These are phyloP conservation scores for Drosophila greeni DNA, from an alignment of 2,888 invertebrate genomes.

Conservation along the genomic window DNA sequence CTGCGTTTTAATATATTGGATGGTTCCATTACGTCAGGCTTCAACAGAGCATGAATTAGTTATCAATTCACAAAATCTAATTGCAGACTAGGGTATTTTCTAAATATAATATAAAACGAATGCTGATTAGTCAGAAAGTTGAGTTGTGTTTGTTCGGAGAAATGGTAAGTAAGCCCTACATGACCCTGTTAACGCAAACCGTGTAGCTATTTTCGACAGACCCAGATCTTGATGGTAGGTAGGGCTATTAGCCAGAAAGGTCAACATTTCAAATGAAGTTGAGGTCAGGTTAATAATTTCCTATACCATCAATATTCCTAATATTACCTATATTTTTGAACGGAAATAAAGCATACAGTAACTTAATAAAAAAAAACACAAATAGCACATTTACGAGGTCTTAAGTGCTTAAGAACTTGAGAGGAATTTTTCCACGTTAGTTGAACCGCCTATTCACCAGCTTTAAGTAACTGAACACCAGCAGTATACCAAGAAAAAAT, in stretches of 20 bases:
- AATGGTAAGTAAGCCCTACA: conserved; percentile 3
- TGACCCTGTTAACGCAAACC: conserved; percentile 9
- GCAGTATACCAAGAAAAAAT: neutral
- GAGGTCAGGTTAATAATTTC: neutral
- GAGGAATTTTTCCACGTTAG: neutral
- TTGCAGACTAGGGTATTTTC: neutral
- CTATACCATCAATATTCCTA: neutral
- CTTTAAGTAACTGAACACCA: neutral
- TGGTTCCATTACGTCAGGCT: conserved; percentile 7
- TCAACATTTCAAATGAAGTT: neutral
- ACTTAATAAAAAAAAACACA: no score
- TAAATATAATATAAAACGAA: conserved; percentile 5
- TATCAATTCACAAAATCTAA: conserved; percentile 10
- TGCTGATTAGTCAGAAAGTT: conserved; percentile 22
- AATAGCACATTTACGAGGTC: no score
- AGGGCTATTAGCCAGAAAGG: conserved; percentile 3
- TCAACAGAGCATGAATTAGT: conserved; percentile 12
- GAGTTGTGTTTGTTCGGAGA: neutral
- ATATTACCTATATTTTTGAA: neutral
- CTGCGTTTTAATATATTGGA: conserved; percentile 2
- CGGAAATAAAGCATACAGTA: neutral
- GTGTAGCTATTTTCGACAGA: neutral
- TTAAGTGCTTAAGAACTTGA: no score
- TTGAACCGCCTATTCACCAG: neutral
- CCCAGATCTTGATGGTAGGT: conserved; percentile 1